Evolutionary conservation across 37 sponge, comb jelly and placozoan species (phyloP).

Genomic region (Ianthella basta): DNA sequence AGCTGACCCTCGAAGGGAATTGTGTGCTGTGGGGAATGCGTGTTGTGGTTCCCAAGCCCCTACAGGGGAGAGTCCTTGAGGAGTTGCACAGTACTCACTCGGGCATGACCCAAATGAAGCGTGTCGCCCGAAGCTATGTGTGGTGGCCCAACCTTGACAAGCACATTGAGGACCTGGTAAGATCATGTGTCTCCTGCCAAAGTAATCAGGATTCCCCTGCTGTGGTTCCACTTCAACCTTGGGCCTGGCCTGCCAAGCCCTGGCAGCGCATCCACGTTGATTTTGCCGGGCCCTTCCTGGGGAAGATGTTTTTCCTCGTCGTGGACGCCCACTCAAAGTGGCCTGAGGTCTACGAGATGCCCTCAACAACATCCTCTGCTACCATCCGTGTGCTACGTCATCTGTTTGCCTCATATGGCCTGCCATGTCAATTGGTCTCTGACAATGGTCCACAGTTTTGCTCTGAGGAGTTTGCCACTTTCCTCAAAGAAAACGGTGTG

Average conservation of each 20-base stretch:
- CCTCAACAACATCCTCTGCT: neutral
- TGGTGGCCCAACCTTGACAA: slow-evolving; percentile 57
- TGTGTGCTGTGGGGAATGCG: slow-evolving; percentile 45
- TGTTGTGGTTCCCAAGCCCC: slow-evolving; percentile 36
- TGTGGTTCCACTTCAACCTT: slow-evolving; percentile 38
- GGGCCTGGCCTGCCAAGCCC: slow-evolving; percentile 49
- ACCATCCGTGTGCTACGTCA: slow-evolving; percentile 19
- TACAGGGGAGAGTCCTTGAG: slow-evolving; percentile 22
- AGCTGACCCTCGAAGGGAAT: slow-evolving; percentile 34
- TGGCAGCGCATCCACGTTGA: slow-evolving; percentile 55
- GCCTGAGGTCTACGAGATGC: slow-evolving; percentile 32
- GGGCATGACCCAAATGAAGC: slow-evolving; percentile 43
- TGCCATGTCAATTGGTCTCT: slow-evolving; percentile 37
- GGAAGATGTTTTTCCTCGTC: slow-evolving; percentile 29
- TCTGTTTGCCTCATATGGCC: slow-evolving; percentile 36
- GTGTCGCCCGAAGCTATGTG: slow-evolving; percentile 34
- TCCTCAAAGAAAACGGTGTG: slow-evolving; percentile 33
- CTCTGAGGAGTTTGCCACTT: slow-evolving; percentile 15
- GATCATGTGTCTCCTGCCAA: slow-evolving; percentile 30
- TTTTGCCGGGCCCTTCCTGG: slow-evolving; percentile 39
- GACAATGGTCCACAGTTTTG: slow-evolving; percentile 55
- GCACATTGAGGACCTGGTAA: slow-evolving; percentile 15
- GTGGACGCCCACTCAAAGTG: slow-evolving; percentile 62
- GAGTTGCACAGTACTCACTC: slow-evolving; percentile 41
- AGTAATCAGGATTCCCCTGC: slow-evolving; percentile 12